Conservation (phyloP, 2,797 vertebrate species). For the Remorina albescens region DNA sequence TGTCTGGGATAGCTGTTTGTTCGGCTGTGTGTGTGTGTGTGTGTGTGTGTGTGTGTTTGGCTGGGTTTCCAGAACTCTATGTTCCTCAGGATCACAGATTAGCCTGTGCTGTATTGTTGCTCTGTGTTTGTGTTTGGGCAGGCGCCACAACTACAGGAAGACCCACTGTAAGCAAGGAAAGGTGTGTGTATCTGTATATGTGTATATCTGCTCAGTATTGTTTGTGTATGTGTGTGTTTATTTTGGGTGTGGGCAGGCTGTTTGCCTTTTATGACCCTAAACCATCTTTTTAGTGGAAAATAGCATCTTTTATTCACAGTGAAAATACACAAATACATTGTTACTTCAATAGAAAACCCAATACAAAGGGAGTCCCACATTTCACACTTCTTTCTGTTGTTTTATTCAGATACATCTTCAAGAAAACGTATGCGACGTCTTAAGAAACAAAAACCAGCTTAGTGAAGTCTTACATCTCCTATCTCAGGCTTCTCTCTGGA, state of each 20-base stretch:
- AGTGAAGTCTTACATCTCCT: no score
- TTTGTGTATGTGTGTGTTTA: conserved; percentile 22
- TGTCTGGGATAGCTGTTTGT: conserved; percentile 78
- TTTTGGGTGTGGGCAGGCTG: conserved; percentile 39
- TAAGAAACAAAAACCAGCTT: no score
- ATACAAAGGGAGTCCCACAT: no score
- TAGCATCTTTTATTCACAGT: conserved; percentile 16
- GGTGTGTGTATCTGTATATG: conserved; percentile 60
- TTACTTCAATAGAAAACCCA: no score
- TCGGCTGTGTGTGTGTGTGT: conserved; percentile 58
- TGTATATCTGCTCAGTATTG: conserved; percentile 17
- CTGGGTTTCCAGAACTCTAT: conserved; percentile 79
- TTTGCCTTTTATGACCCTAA: conserved; percentile 25
- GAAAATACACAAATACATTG: neutral
- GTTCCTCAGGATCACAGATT: conserved; percentile 86
- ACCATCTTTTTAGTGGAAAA: conserved; percentile 29
- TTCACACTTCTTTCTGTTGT: no score
- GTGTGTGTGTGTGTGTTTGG: conserved; percentile 57
- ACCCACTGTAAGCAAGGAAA: conserved; percentile 80
- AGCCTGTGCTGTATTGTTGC: conserved; percentile 83
- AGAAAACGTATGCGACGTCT: no score
- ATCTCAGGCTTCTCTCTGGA: no score
- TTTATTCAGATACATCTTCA: no score
- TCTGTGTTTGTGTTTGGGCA: conserved; percentile 82
- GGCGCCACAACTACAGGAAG: conserved; percentile 83